These are phyloP conservation scores for Drosophila mayaguana DNA, from an alignment of 2,888 invertebrate genomes.

Conservation along the genomic window DNA sequence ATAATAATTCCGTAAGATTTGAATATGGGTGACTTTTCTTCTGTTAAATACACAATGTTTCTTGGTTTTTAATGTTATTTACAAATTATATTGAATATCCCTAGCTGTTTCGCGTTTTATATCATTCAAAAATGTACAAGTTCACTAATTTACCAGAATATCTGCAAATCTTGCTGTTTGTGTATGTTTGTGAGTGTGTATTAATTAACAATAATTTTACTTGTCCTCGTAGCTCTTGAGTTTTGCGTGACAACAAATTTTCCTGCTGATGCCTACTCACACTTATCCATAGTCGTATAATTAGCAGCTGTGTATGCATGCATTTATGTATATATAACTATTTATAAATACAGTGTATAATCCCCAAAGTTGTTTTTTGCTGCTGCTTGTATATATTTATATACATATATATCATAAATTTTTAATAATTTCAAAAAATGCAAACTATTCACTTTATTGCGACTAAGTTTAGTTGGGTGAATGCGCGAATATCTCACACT, in stretches of 20 bases:
- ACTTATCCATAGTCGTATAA: conserved; percentile 39
- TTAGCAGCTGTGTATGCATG: conserved; percentile 48
- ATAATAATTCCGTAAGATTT: conserved; percentile 42
- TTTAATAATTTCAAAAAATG: conserved; percentile 61
- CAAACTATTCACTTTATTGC: conserved; percentile 50
- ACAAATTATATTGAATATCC: conserved; percentile 57
- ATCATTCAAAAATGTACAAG: conserved; percentile 43
- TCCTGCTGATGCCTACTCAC: conserved; percentile 22
- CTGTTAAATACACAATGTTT: conserved; percentile 23
- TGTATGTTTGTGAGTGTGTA: conserved; percentile 17
- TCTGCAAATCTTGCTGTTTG: conserved; percentile 9
- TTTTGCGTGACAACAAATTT: conserved; percentile 18
- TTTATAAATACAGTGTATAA: conserved; percentile 60
- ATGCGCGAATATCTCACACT: conserved; percentile 26
- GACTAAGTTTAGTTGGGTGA: conserved; percentile 39
- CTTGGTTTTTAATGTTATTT: conserved; percentile 40
- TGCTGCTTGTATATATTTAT: conserved; percentile 33
- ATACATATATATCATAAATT: conserved; percentile 38
- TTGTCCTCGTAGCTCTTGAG: conserved; percentile 27
- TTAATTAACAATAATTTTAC: conserved; percentile 44
- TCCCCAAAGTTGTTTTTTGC: conserved; percentile 29
- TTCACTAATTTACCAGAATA: conserved; percentile 29
- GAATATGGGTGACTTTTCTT: conserved; percentile 33
- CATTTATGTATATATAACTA: conserved; percentile 49
- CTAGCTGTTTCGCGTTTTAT: conserved; percentile 38